These are phyloP conservation scores for Trialeurodes vaporariorum DNA, from an alignment of 1,140 invertebrate species.

Conservation along the genomic window DNA sequence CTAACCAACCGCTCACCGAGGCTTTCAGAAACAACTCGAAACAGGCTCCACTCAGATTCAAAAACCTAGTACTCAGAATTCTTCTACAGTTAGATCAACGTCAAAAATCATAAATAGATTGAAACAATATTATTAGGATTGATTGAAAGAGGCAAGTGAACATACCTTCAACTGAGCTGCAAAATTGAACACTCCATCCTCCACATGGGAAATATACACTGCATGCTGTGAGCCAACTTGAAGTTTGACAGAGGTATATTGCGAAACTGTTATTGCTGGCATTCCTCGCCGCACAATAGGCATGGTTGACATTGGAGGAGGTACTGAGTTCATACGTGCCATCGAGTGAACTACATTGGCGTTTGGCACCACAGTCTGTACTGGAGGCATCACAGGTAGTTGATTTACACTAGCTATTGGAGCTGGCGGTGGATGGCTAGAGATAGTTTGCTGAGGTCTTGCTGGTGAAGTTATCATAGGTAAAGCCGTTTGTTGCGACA, in stretches of 20 bases:
- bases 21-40: too few species aligned
- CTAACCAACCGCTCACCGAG: too few species aligned
- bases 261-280: conserved; percentile 18
- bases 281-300: neutral
- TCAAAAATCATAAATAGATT: too few species aligned
- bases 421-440: too few species aligned
- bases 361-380: neutral
- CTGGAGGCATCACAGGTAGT: neutral
- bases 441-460: neutral
- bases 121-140: too few species aligned
- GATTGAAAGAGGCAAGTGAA: conserved; percentile 1
- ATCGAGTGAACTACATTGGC: neutral
- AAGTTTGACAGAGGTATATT: conserved; percentile 39
- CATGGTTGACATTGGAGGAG: neutral
- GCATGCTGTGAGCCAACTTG: conserved; percentile 47
- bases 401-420: neutral
- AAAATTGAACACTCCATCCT: conserved; percentile 61
- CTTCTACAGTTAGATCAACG: too few species aligned
- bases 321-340: too few species aligned
- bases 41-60: too few species aligned
- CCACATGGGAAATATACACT: conserved; percentile 56
- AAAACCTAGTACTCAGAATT: too few species aligned
- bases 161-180: conserved; percentile 48
- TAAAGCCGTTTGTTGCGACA: neutral
- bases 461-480: neutral